Evolutionary conservation across 2,113 vertebrate species (phyloP), one percentile per base, ranked within the genome.

Genomic region (Erythrocercus mccallii): DNA sequence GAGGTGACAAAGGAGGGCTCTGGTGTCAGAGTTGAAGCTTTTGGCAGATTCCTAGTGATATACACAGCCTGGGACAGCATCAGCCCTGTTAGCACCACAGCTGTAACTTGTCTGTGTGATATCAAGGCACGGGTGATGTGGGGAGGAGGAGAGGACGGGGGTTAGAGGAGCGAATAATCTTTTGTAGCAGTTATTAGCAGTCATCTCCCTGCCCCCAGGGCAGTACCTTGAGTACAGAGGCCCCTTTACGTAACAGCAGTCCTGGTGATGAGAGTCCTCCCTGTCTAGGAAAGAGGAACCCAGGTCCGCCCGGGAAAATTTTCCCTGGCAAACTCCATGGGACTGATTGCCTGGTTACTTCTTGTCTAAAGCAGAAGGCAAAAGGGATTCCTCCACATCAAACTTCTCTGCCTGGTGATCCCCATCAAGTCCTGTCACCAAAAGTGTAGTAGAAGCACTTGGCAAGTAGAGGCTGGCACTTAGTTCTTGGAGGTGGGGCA

Each of bases 221-320:
- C 79, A 88, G 8, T 38, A 11, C 50, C 31, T 79, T 65, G 21
- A 44, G 2, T 61, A 22, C 42, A 72, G 53, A 90, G 82, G 45
- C 42, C 90, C 65, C 81, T 76, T 93, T 79, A 72, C 0, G 9
- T 79, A 76, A 82, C 28, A 79, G 37, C 84, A 81, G 47, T 77
- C 53, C 24, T 48, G 35, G 24, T 38, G 61, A 53, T 53, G 37
- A 64, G 56, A 89, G 57, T 81, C 53, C 47, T 95, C 54, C 38
- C 84, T 85, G 20, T 25, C 48, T 22, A 71, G 85, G 70, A 79
- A 82, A 76, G 38, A 30, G 56, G 14, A 91, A n/a, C 14, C 28
- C 40, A 12, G 38, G 15, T 30, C 64, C 1, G 3, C 31, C 1
- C 0, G 0, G 50, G 28, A n/a, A 40, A 37, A 19, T 1, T 1